Evolutionary conservation across 2,888 invertebrate genomes (phyloP), one percentile per base, ranked within the genome.

Genomic region (Rotaria sp.): DNA sequence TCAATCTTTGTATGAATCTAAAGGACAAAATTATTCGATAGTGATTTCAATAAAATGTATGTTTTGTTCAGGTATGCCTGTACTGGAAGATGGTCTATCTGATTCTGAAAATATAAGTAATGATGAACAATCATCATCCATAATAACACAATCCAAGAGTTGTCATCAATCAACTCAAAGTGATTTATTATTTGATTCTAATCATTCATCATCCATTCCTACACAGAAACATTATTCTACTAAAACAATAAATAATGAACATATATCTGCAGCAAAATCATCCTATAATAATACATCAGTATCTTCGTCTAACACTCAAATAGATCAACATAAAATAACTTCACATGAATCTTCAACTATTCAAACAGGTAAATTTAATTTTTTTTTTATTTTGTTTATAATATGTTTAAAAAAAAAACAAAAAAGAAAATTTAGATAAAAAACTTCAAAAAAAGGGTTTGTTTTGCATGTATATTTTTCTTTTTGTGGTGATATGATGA

Each of bases 141-240:
- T 35, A 35, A 1, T 18, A 21, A 67, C 3, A 21, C 38, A 67
- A 35, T 35, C 35, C 0, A 30, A 35, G 4, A 35, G 30, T 67
- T 18, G 67, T 67, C 80, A 80, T 45, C 80, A 80, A n/a, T 45
- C 80, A 45, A 80, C 80, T 45, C 80, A 80, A 45, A 80, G 80
- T 45, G 80, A 80, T 80, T 80, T 45, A 38, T 45, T 80, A 80
- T 45, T 80, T 45, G 24, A 80, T 0, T 26, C 38, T 2, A 24
- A 10, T 24, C 75, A 41, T 41, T n/a, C 75, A 45, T 26, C 45
- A 8, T 45, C 45, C 0, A 26, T 13, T 26, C 2, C n/a, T 11
- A n/a, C 45, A n/a, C 26, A 80, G 45, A 80, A 80, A 45, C 80
- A 45, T 21, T 26, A 45, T 15, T 80, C n/a, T n/a, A 5, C n/a